Evolutionary conservation across 1,140 invertebrate genomes (phyloP), one percentile per base, ranked within the genome.

Genomic region (Stegodyphus mimosarum): DNA sequence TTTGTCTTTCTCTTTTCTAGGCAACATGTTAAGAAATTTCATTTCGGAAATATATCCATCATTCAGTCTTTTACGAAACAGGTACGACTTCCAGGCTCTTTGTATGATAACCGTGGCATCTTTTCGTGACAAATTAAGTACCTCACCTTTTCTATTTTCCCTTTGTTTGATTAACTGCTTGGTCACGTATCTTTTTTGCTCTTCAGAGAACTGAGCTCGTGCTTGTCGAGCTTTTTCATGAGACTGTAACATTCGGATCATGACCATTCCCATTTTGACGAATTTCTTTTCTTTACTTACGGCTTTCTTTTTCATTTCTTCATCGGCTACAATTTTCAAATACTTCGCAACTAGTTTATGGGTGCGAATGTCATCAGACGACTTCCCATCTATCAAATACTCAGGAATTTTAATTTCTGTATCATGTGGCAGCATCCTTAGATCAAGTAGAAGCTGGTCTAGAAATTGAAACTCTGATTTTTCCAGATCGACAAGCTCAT

Each of bases 391-490:
- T 60, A n/a, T 69, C 7, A 69, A 55, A 18, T 76, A 84, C 7
- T 76, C 81, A 5, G 81, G 81, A n/a, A 84, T 75, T 70, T 70
- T 75, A 6, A 84, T 49, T 5, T 84, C 73, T 73, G 70, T 69
- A 7, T 84, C 81, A 17, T n/a, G 7, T 15, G 72, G 72, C 6
- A 51, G 5, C 64, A 84, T 52, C 6, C 9, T 75, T 50, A 84
- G 18, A 7, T 70, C 50, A 7, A 84, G 51, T 6, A 76, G 64
- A n/a, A 70, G 69, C 7, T 75, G 72, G 87, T 97, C 96, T 89
- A 95, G 95, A 90, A 96, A 97, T 88, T 93, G 96, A 87, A 94
- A 95, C 90, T 98, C 96, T n/a, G 94, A 95, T 0, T 95, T 90
- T 89, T 97, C 94, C 6, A 97, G 92, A 87, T 96, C 94, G 0